Base-by-base conservation (phyloP, 1,140 invertebrate species). In the Zophobas atratus region DNA sequence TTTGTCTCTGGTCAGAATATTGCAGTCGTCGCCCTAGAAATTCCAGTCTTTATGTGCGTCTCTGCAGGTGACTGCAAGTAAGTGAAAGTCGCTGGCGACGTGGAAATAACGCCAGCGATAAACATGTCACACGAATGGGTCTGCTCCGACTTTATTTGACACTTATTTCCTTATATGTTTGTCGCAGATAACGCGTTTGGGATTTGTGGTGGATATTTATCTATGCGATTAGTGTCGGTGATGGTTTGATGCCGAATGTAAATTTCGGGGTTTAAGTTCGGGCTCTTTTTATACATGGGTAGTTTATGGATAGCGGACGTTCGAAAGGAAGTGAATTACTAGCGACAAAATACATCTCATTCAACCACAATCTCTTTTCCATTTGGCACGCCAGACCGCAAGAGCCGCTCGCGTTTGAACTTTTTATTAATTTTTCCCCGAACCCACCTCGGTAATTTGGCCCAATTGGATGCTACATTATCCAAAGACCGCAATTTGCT, bases 151-250 rank as follows among this genome's bases (percentile, higher is more conserved):
- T 51, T 51, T 51, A 51, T 51, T 51, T 51, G 49, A 51, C 49
- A 51, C 8, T 51, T 51, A 51, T 51, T 51, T 51, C 6, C 49
- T 8, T 51, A 51, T 51, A 51, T 51, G n/a, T 51, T 20, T 51
- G 8, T n/a, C 49, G 5, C 8, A 51, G 49, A 51, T 51, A 51
- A 51, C 8, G 49, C 6, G 48, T 20, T 20, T 20, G 32, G 48
- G 48, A 20, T n/a, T 51, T 51, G 2, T 6, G 1, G 49, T 2
- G 1, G 8, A 32, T 32, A 51, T 51, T 51, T 51, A 32, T 51
- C 20, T 20, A 20, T 51, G 8, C 49, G 49, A 51, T 51, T 20
- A 51, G 5, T 2, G 49, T 51, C 49, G 49, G 3, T 32, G 49
- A 20, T 20, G 20, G 20, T 20, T 20, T 20, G 20, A 20, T 20